Evolutionary conservation across 2,888 invertebrate species (phyloP).

Genomic region (Cremastobaeus sp.): DNA sequence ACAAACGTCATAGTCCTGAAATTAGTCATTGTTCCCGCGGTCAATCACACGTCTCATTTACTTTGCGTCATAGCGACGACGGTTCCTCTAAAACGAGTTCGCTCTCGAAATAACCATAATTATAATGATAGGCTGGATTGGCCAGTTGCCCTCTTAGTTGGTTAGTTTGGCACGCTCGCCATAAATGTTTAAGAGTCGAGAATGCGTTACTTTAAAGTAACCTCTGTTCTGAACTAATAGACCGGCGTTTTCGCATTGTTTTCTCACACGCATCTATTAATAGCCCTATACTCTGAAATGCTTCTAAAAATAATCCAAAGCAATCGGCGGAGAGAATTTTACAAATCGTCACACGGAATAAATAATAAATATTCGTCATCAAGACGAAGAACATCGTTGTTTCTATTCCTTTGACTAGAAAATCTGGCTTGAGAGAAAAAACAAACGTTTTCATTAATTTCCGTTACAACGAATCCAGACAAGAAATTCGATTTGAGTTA

Average conservation of each 20-base stretch:
- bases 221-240: conserved; percentile 23
- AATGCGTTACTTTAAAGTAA: conserved; percentile 12
- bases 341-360: no score
- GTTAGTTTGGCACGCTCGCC: conserved; percentile 14
- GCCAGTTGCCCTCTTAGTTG: conserved; percentile 44
- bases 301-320: no score
- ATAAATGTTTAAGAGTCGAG: not conserved
- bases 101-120: conserved; percentile 53
- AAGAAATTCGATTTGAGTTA: conserved; percentile 12
- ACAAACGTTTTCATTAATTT: no score
- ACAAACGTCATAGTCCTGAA: conserved; percentile 4
- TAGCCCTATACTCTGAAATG: no score
- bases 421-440: no score
- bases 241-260: conserved; percentile 33
- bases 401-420: no score
- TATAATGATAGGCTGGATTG: conserved; percentile 52
- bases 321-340: no score
- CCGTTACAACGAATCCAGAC: no score
- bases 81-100: conserved; percentile 44
- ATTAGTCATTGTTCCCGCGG: conserved; percentile 49
- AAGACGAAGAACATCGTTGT: no score
- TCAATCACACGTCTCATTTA: conserved; percentile 47
- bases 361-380: no score
- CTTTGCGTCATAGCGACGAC: conserved; percentile 45
- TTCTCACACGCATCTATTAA: conserved; percentile 8